Evolutionary conservation across 2,888 invertebrate species (phyloP).

Genomic region (Tetropium fuscum): DNA sequence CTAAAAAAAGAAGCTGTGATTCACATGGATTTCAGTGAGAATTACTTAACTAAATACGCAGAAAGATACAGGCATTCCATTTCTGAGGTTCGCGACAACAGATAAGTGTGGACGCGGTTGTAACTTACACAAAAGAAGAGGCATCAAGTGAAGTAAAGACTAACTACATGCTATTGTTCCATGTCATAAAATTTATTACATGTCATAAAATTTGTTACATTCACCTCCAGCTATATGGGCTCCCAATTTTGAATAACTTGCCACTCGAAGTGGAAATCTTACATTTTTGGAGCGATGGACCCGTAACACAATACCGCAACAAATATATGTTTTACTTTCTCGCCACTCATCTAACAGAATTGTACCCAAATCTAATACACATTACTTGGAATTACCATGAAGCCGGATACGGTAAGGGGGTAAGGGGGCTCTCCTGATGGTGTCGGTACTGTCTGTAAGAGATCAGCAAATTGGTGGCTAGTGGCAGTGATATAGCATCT

Average conservation of each 20-base stretch:
- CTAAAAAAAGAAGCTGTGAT: slow-evolving; percentile 33
- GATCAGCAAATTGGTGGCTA: no score
- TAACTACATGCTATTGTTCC: slow-evolving; percentile 10
- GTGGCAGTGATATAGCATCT: no score
- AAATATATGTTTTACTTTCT: no score
- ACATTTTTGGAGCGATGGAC: slow-evolving; percentile 29
- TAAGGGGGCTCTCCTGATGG: no score
- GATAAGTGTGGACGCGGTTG: slow-evolving; percentile 23
- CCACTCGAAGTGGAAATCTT: slow-evolving; percentile 18
- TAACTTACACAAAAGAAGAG: slow-evolving; percentile 14
- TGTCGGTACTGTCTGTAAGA: no score
- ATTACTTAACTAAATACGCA: slow-evolving; percentile 36
- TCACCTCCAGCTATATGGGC: slow-evolving; percentile 52
- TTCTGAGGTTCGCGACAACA: slow-evolving; percentile 42
- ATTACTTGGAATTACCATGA: no score
- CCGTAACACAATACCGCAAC: no score
- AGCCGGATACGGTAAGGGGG: no score
- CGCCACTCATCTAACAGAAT: no score
- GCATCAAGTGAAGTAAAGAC: slow-evolving; percentile 11
- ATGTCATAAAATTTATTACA: no score
- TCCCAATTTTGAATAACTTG: slow-evolving; percentile 39
- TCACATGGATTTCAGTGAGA: slow-evolving; percentile 43
- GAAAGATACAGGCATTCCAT: slow-evolving; percentile 42
- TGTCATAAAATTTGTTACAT: slow-evolving; percentile 50
- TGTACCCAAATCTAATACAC: no score